These are phyloP conservation scores for Tineola bisselliella DNA, from an alignment of 2,888 invertebrate species.

Conservation along the genomic window DNA sequence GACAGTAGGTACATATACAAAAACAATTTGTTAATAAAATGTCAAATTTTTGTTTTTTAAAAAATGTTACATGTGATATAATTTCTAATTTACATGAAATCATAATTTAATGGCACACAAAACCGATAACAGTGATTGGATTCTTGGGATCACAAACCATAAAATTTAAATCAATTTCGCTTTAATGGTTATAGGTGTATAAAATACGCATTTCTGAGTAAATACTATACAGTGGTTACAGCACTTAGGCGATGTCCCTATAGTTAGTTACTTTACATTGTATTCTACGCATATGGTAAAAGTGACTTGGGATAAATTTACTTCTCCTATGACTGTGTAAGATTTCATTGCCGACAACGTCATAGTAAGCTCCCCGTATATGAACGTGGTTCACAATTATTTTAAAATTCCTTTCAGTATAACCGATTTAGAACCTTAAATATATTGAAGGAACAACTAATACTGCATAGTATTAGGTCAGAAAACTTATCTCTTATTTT, in stretches of 20 bases:
- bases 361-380: constrained; percentile 42
- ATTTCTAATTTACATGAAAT: constrained; percentile 43
- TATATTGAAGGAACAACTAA: constrained; percentile 29
- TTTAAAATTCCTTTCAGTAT: constrained; percentile 30
- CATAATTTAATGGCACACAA: constrained; percentile 57
- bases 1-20: too few relatives aligned
- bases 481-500: constrained; percentile 46
- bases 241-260: background rate
- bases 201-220: constrained; percentile 11
- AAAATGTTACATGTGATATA: constrained; percentile 17
- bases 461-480: constrained; percentile 27
- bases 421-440: constrained; percentile 30
- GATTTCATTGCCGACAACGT: constrained; percentile 61
- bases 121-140: constrained; percentile 65
- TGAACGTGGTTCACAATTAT: constrained; percentile 56
- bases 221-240: constrained; percentile 1
- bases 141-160: constrained; percentile 64
- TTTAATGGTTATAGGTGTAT: constrained; percentile 54
- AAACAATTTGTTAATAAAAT: too few relatives aligned
- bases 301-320: constrained; percentile 26
- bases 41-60: constrained; percentile 3
- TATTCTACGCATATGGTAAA: background rate
- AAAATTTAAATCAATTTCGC: constrained; percentile 66
- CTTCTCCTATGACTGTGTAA: constrained; percentile 50
- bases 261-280: background rate